Evolutionary conservation across 2,797 vertebrate genomes (phyloP), one percentile per base, ranked within the genome.

Genomic region (Acridotheres tristis): DNA sequence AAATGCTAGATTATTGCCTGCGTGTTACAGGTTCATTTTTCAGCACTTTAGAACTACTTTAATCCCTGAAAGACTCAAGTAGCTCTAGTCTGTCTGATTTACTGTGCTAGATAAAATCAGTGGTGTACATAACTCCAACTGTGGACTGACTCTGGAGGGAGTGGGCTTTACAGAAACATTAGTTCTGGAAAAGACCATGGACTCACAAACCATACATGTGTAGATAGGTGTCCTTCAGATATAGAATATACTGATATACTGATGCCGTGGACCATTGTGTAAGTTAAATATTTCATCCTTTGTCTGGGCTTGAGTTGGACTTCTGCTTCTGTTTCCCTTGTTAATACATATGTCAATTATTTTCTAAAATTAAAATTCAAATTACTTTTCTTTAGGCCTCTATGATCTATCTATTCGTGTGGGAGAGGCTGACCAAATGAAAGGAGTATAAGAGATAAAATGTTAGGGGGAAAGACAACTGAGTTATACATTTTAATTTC

Each of bases 21-120:
- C 61, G 38, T 81, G 47, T 58, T 85, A 54, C 51, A 61, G 42
- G 51, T 76, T 89, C 48, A 63, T 89, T 96, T 95, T 90, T 87
- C 81, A 93, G 7, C 74, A 27, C 45, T 74, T 53, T 71, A 59
- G 62, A 43, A 32, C 72, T 79, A 7, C 61, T 93, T 93, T 77
- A 94, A 85, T 85, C 57, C 54, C 65, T 51, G 53, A 86, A 92
- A 89, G 29, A 19, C 53, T 92, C 38, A 57, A 29, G 48, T 34
- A 90, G 48, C 61, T 93, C 79, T 79, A 73, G 42, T 63, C 65
- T 15, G 72, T 27, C 27, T 93, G 78, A 58, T 91, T 76, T 79
- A 72, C 53, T 27, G 7, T 54, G 63, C 61, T 68, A 38, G 50
- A 26, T 80, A n/a, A 77, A 79, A 83, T 68, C 47, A 50, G 65